Base-by-base conservation (phyloP, 2,113 vertebrate species). In the Litocranius walleri region DNA sequence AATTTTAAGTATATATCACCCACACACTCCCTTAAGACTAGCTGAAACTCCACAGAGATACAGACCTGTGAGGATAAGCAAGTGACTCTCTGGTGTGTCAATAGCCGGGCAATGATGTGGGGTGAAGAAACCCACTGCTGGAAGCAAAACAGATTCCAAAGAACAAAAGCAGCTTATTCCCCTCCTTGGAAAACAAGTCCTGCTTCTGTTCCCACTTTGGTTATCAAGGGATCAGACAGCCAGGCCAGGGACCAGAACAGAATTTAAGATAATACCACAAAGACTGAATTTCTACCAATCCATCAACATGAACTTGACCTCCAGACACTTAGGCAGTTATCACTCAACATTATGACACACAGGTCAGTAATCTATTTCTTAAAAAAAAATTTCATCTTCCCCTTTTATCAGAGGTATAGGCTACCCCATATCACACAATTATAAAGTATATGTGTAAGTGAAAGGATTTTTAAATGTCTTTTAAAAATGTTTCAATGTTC, bases 281-380 rank as follows among this genome's bases (percentile, higher is more conserved):
- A 98, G 90, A 97, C 45, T 94, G 90, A 54, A 96, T 94, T 97
- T 95, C 81, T 82, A 89, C 57, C 85, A 92, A 67, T 45, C 54
- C 19, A 91, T 57, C 84, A 90, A 88, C 36, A 96, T 90, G 85
- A 95, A 88, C 50, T 25, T 94, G 90, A 92, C 78, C 87, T 95
- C 57, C 16, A 78, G 74, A 96, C 82, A 94, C 40, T 77, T 88
- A 84, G 16, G 40, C 83, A 33, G 94, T 7, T 40, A 33, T 33
- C 81, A 92, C 23, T 94, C 54, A 91, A 90, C 29, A 78, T 80
- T 50, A 80, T 74, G 36, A 93, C 57, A 59, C 1, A 4, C 17
- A 23, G 54, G 36, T 67, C 59, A 94, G 84, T 43, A 91, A 96
- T 27, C 54, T 88, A 59, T 61, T 96, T 94, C 71, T 97, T 77